These are phyloP conservation scores for Clytia hemisphaerica DNA, from an alignment of 30 jellyfish, hydroid and myxozoan species.

Conservation along the genomic window DNA sequence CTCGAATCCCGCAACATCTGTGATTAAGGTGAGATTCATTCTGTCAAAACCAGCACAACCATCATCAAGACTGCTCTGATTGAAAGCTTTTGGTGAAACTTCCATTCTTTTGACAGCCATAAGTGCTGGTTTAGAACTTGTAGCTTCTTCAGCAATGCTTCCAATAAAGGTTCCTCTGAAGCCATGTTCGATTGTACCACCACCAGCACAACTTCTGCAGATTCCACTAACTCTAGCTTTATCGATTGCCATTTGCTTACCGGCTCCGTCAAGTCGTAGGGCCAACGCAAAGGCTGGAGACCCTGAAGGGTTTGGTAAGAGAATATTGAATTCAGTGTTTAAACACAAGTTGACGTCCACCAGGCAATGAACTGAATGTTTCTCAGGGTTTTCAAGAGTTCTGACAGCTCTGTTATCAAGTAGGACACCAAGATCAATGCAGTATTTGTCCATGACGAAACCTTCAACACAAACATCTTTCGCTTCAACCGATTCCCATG, in stretches of 20 bases:
- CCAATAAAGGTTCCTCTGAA: conserved; percentile 4
- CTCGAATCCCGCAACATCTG: too few species aligned
- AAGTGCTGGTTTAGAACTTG: too few species aligned
- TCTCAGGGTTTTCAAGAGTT: neutral
- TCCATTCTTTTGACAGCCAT: too few species aligned
- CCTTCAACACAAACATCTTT: neutral
- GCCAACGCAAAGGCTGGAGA: neutral
- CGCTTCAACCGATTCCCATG: neutral
- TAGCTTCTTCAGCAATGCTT: neutral
- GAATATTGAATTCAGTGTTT: neutral
- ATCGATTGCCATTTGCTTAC: neutral
- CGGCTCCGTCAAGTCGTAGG: neutral
- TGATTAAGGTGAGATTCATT: too few species aligned
- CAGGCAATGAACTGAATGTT: neutral
- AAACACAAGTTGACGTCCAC: neutral
- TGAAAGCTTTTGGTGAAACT: too few species aligned
- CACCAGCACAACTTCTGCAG: neutral
- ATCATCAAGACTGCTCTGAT: too few species aligned
- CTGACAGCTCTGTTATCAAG: neutral
- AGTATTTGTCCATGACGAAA: neutral
- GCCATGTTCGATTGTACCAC: neutral
- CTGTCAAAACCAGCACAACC: too few species aligned
- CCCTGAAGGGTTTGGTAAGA: neutral
- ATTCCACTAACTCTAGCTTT: neutral
- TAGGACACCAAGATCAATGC: neutral